Evolutionary conservation across 2,888 invertebrate species (phyloP), one percentile per base, ranked within the genome.

Genomic region (Lapara coniferarum): DNA sequence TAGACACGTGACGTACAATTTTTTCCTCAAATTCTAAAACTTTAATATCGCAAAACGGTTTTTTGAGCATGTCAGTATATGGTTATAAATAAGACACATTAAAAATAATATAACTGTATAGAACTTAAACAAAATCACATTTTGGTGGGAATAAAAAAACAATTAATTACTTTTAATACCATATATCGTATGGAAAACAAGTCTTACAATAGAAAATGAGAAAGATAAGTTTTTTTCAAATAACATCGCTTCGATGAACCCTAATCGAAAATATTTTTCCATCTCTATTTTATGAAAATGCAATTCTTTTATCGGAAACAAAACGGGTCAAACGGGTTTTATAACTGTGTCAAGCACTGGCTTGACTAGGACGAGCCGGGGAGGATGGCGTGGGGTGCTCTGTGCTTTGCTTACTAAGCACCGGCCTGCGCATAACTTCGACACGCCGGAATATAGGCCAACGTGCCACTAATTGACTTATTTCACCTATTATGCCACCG

Each of bases 281-380:
- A 55, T 19, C n/a, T 55, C 19, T 10, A n/a, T 55, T n/a, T 19
- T n/a, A 10, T 10, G 1, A 10, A 55, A 55, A 13, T 44, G n/a
- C 14, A 58, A 12, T 37, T 58, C 7, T 14, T 2, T n/a, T 10
- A 7, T 14, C 7, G 14, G 12, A 8, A 16, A 14, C 30, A 37
- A 58, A 52, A n/a, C 14, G n/a, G 58, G 30, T 30, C 8, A 30
- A 44, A 58, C n/a, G 14, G 37, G n/a, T 44, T 30, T 30, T 14
- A 14, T 14, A 58, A 58, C 37, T 58, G 37, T 58, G 58, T 58
- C 58, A 58, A 58, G 58, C 37, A 37, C 13, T 14, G n/a, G 14
- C n/a, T 13, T 44, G 37, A 14, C 57, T 37, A 30, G 37, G 2
- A 30, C 37, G 58, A 37, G n/a, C n/a, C 37, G 37, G n/a, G n/a